These are phyloP conservation scores for Bombus polaris DNA, from an alignment of 1,140 invertebrate genomes.

Conservation along the genomic window DNA sequence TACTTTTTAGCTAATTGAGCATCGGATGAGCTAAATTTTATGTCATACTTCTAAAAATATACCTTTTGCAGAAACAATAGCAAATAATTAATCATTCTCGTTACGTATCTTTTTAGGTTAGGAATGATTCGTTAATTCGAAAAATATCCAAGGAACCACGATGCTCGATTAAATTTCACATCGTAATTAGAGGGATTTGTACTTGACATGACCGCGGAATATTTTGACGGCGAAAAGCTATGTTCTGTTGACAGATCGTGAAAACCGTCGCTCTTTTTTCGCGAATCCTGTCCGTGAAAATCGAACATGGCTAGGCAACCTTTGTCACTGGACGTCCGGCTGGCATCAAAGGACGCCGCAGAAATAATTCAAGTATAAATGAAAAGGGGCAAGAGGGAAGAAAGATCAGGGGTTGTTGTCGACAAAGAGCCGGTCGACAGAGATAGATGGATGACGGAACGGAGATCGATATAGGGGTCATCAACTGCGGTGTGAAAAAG, in stretches of 20 bases:
- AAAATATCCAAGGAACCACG: not conserved
- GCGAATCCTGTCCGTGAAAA: not conserved
- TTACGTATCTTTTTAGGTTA: not conserved
- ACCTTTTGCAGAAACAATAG: not conserved
- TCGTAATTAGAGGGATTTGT: not conserved
- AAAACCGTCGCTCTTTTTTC: not conserved
- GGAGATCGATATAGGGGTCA: not conserved
- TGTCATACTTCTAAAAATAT: too few species aligned
- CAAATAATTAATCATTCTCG: too few species aligned
- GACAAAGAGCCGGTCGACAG: not conserved
- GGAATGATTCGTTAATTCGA: not conserved
- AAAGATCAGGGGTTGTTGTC: not conserved
- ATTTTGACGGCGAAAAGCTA: not conserved
- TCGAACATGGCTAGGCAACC: not conserved
- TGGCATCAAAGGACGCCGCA: slow-evolving; percentile 14
- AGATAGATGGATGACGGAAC: not conserved
- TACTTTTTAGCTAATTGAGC: too few species aligned
- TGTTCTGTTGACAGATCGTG: not conserved
- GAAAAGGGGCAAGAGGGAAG: not conserved
- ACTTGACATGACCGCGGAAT: not conserved
- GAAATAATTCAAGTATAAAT: slow-evolving; percentile 20
- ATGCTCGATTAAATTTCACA: not conserved
- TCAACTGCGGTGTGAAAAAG: not conserved
- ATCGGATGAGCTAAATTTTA: too few species aligned
- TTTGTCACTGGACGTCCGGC: slow-evolving; percentile 1